These are phyloP conservation scores for Halictus quadricinctus DNA, from an alignment of 2,888 invertebrate species.

Conservation along the genomic window DNA sequence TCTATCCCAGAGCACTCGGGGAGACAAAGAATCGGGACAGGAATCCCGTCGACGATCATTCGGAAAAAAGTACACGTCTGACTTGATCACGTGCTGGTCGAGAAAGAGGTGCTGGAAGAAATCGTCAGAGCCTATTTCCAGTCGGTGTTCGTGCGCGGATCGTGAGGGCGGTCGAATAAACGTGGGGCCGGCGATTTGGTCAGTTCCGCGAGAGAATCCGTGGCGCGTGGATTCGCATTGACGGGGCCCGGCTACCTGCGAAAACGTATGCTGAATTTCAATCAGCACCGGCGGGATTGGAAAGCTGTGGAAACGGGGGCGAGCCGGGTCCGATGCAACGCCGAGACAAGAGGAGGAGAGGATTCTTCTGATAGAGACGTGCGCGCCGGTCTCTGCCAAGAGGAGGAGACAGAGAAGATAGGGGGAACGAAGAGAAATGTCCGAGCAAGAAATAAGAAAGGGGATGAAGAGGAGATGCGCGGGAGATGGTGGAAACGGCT, in stretches of 20 bases:
- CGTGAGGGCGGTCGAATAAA: conserved; percentile 19
- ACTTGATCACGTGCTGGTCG: conserved; percentile 28
- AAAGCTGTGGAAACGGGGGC: neutral
- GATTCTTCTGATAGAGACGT: conserved; percentile 20
- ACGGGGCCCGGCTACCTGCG: conserved; percentile 60
- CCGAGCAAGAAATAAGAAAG: conserved; percentile 12
- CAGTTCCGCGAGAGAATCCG: conserved; percentile 47
- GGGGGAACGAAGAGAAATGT: neutral
- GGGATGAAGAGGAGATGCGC: conserved; percentile 7
- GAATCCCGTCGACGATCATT: conserved; percentile 22
- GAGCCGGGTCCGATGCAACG: neutral
- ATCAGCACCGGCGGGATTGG: conserved; percentile 42
- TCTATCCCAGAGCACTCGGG: too few relatives aligned
- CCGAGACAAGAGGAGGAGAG: conserved; percentile 22
- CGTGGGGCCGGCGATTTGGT: conserved; percentile 43
- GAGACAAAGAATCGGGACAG: neutral
- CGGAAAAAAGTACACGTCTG: conserved; percentile 39
- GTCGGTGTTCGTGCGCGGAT: conserved; percentile 51
- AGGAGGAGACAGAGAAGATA: neutral
- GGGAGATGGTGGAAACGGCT: conserved; percentile 37
- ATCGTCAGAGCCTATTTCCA: conserved; percentile 56
- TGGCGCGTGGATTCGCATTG: conserved; percentile 53
- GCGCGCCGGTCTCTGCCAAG: neutral
- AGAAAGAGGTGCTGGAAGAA: conserved; percentile 39
- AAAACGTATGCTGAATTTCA: conserved; percentile 71